These are phyloP conservation scores for Acomys russatus DNA, from an alignment of 2,797 vertebrate genomes.

Conservation along the genomic window DNA sequence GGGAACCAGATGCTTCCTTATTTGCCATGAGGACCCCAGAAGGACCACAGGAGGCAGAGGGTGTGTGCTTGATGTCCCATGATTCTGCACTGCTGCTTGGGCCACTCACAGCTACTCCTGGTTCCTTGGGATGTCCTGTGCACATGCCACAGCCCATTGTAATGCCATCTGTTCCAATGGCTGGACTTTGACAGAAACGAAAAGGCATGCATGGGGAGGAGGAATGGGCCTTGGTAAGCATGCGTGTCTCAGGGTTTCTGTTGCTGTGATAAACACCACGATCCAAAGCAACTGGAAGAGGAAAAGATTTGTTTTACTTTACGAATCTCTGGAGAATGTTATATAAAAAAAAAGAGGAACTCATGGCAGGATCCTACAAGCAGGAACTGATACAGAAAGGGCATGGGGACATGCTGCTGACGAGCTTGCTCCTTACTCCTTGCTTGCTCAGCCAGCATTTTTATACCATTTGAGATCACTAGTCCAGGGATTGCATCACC, in stretches of 20 bases:
- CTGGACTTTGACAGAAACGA: not conserved
- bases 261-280: not conserved
- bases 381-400: not conserved
- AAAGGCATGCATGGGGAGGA: rapidly evolving
- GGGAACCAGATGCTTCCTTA: not conserved
- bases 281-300: not conserved
- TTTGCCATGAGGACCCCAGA: not conserved
- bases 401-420: not conserved
- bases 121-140: not conserved
- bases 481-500: not conserved
- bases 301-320: not conserved
- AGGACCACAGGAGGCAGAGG: not conserved
- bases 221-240: not conserved
- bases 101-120: no score
- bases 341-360: not conserved
- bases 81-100: not conserved
- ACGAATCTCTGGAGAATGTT: not conserved
- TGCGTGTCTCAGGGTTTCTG: not conserved
- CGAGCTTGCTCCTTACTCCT: not conserved
- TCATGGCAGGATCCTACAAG: not conserved
- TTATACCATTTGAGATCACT: not conserved
- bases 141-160: rapidly evolving
- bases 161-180: not conserved
- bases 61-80: no score
- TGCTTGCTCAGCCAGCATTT: not conserved